Base-by-base conservation (phyloP, 2,113 vertebrate genomes). In the Pluvianellus socialis region DNA sequence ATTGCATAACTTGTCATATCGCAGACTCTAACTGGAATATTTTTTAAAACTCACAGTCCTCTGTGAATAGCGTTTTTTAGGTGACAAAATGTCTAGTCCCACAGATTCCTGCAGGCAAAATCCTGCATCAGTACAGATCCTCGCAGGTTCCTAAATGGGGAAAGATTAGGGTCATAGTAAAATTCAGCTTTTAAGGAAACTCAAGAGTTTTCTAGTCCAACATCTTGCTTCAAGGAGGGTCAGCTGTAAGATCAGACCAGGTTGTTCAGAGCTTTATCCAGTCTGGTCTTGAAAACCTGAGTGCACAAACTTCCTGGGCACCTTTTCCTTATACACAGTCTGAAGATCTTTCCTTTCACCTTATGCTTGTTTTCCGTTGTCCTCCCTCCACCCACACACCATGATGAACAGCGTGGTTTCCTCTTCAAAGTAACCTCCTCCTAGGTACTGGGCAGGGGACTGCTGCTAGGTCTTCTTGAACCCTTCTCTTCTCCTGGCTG, bases 371-470 rank as follows among this genome's bases (percentile, higher is more conserved):
- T 83, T 66, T 32, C 20, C 65, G 15, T 44, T 45, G 6, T 79
- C 7, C 8, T 83, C 5, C 16, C 4, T 73, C 10, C 35, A 74
- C 5, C 33, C 16, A n/a, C n/a, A n/a, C n/a, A 66, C n/a, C 42
- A 38, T 1, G 0, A 45, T 14, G 23, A 86, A 22, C 4, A 75
- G 13, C 0, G 1, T 7, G 14, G 5, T 9, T 58, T 67, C 44
- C 24, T 47, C 33, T 58, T 63, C 44, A n/a, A 35, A 61, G 21
- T 21, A 56, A 56, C 26, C 12, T 67, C 22, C 23, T 79, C 22
- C 27, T 13, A 49, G 9, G 14, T 22, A 24, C 16, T 35, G 32
- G 6, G 4, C 0, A 5, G 4, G 6, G 0, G 7, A 4, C 9
- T 6, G 2, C 40, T 81, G 5, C 16, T 26, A 38, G 8, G 13